A percentile compares a stretch with the other conserved stretches of the same genome.
These are phyloP conservation scores for Tortricodes alternella DNA, from an alignment of 2,888 invertebrate species.

Conservation along the genomic window DNA sequence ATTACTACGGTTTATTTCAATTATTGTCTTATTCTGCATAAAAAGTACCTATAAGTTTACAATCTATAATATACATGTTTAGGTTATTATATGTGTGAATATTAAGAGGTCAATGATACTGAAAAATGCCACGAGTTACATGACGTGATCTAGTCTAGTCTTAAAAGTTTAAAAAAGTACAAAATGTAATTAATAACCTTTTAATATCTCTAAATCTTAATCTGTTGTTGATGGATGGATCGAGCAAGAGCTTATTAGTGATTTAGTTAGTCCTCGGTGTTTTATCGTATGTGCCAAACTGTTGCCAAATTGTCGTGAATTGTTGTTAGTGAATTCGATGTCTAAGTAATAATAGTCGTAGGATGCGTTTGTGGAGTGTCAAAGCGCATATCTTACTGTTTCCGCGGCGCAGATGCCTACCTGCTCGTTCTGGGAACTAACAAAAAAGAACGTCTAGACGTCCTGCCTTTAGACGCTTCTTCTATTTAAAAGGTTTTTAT, in stretches of 20 bases:
- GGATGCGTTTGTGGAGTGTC: neutral
- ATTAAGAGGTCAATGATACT: no score
- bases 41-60: no score
- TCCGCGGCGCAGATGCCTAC: conserved; percentile 59
- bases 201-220: neutral
- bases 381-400: conserved; percentile 30
- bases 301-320: conserved; percentile 23
- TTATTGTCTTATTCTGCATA: no score
- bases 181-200: neutral
- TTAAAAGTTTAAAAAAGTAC: neutral
- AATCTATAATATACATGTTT: no score
- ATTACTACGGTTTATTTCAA: no score
- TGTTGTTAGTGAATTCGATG: conserved; percentile 10
- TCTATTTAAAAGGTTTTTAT: conserved; percentile 74
- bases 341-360: conserved; percentile 17
- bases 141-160: neutral
- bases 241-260: conserved; percentile 17
- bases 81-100: no score
- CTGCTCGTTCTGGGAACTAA: conserved; percentile 70
- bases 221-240: conserved; percentile 4
- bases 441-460: conserved; percentile 75
- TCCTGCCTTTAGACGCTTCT: conserved; percentile 74
- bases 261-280: conserved; percentile 9
- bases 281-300: conserved; percentile 20
- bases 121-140: no score